A percentile compares a stretch with the other conserved stretches of the same genome.
Evolutionary conservation across 1,140 invertebrate species (phyloP).

Genomic region (Anoplophora glabripennis): DNA sequence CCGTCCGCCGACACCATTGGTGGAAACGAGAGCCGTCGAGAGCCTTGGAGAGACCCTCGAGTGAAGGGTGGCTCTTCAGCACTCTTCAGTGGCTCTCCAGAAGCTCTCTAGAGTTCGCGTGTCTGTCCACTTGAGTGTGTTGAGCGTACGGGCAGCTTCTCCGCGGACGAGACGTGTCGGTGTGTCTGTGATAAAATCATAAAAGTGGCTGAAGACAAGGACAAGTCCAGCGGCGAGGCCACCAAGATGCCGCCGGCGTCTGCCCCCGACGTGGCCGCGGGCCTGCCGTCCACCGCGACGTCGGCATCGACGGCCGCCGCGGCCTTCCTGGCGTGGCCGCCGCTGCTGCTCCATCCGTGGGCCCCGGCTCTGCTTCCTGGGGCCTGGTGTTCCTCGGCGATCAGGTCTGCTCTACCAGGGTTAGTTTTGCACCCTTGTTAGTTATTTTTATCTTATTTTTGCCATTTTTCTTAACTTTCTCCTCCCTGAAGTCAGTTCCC

Average conservation of each 20-base stretch:
- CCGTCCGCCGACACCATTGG: constrained; percentile 31
- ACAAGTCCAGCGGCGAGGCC: constrained; percentile 26
- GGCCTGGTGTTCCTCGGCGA: constrained; percentile 45
- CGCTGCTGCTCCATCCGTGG: constrained; percentile 47
- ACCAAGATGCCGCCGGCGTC: constrained; percentile 36
- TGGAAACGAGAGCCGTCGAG: constrained; percentile 35
- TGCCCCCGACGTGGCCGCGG: constrained; percentile 7
- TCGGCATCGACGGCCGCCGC: constrained; percentile 34
- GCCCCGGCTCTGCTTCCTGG: constrained; percentile 45
- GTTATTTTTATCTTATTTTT: too few species aligned
- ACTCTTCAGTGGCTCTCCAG: constrained; percentile 48
- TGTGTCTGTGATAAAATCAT: constrained; percentile 14
- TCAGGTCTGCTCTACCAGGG: constrained; percentile 45
- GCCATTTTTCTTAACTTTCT: too few species aligned
- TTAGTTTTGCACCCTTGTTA: constrained; percentile 28
- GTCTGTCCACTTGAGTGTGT: constrained; percentile 22
- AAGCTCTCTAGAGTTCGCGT: constrained; percentile 46
- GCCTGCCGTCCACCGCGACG: constrained; percentile 23
- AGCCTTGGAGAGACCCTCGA: constrained; percentile 41
- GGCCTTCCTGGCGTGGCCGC: constrained; percentile 47
- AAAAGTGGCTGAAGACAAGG: constrained; percentile 47
- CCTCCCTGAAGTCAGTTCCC: too few species aligned
- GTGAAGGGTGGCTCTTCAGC: constrained; percentile 44
- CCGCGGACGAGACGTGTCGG: constrained; percentile 19
- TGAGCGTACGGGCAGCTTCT: not conserved